Percentiles rank a stretch among this genome's conserved stretches.
Evolutionary conservation across 2,113 vertebrate species (phyloP).

Genomic region (Ophiodon elongatus): DNA sequence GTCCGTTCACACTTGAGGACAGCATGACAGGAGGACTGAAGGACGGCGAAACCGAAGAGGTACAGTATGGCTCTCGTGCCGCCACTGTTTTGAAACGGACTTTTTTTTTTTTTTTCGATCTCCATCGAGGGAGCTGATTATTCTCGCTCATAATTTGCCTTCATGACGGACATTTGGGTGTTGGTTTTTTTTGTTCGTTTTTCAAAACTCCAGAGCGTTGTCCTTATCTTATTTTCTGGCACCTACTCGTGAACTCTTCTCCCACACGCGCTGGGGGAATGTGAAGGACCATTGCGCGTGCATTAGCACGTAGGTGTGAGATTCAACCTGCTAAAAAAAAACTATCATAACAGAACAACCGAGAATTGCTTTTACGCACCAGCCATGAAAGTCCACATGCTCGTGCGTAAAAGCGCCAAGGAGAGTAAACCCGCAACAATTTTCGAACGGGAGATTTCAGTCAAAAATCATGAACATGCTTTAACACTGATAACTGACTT

Average conservation of each 20-base stretch:
- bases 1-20: constrained; percentile 76
- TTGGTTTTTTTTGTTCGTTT: background rate
- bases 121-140: background rate
- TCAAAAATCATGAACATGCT: background rate
- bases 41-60: constrained; percentile 89
- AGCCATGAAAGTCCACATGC: too few relatives aligned
- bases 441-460: too few relatives aligned
- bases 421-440: background rate
- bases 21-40: constrained; percentile 94
- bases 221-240: constrained; percentile 48
- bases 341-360: background rate
- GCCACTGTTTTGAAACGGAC: background rate
- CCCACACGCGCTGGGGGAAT: constrained; percentile 36
- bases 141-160: background rate
- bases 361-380: constrained; percentile 2
- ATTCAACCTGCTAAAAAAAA: constrained; percentile 9
- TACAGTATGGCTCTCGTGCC: constrained; percentile 52
- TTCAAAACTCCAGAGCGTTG: background rate
- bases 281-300: constrained; percentile 20
- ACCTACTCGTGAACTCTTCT: constrained; percentile 36
- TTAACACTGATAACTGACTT: too few relatives aligned
- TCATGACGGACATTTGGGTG: background rate
- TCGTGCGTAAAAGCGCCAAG: constrained; percentile 43
- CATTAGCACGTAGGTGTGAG: constrained; percentile 39
- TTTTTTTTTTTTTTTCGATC: background rate